Evolutionary conservation across 2,888 invertebrate species (phyloP).

Genomic region (Drosophila anceps): DNA sequence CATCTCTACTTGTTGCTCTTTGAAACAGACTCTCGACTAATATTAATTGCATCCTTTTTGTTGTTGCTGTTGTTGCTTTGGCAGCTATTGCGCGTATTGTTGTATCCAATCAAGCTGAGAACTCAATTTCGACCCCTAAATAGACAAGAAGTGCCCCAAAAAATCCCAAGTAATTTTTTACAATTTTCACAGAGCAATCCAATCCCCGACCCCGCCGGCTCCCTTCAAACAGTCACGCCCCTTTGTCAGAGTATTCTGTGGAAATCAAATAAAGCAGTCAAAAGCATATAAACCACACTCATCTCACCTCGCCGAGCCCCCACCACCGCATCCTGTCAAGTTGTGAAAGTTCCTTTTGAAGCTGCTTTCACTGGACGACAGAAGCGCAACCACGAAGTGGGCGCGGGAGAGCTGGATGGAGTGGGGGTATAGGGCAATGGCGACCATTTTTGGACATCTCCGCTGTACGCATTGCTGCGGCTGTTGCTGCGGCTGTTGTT

Average conservation of each 20-base stretch:
- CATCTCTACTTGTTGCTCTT: constrained; percentile 7
- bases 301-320: constrained; percentile 6
- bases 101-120: constrained; percentile 54
- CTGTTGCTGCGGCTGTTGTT: constrained; percentile 8
- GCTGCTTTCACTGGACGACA: constrained; percentile 21
- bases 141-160: constrained; percentile 48
- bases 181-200: constrained; percentile 30
- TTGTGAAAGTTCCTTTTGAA: constrained; percentile 58
- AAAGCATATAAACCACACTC: constrained; percentile 70
- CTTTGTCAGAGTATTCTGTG: constrained; percentile 3
- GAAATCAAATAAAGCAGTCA: constrained; percentile 77
- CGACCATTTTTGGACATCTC: constrained; percentile 25
- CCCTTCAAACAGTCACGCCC: background rate
- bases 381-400: background rate
- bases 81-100: background rate
- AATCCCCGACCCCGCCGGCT: background rate
- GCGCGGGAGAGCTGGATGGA: too few relatives aligned
- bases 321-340: constrained; percentile 7
- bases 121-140: constrained; percentile 65
- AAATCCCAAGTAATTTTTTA: constrained; percentile 63
- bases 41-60: constrained; percentile 49
- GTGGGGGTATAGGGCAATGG: constrained; percentile 21
- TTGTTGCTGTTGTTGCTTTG: constrained; percentile 7
- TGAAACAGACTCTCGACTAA: background rate
- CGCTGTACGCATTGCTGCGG: constrained; percentile 12